phyloP scores from a whole-genome alignment of 2,113 vertebrate genomes.

The Galemys pyrenaicus region DNA sequence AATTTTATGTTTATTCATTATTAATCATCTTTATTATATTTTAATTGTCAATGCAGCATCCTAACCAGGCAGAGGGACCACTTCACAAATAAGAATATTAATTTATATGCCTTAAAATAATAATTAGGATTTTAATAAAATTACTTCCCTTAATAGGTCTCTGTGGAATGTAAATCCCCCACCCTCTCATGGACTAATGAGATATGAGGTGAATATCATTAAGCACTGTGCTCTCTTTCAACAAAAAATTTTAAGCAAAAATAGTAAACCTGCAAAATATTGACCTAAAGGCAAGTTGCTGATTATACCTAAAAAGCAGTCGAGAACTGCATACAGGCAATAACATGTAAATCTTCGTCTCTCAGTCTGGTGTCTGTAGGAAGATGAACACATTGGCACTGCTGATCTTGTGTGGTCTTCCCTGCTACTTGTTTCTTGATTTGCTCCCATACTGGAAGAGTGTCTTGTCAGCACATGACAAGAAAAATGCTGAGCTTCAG shows the following conservation, averaged over 20 bases:
- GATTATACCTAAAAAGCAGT: not conserved
- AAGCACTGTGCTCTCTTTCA: constrained; percentile 34
- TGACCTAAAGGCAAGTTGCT: constrained; percentile 38
- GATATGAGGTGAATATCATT: constrained; percentile 54
- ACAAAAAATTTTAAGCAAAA: constrained; percentile 44
- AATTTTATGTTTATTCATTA: constrained; percentile 82
- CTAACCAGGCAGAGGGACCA: constrained; percentile 49
- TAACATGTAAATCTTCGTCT: not conserved
- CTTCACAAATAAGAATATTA: constrained; percentile 76
- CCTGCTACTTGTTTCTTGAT: not conserved
- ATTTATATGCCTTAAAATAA: constrained; percentile 78
- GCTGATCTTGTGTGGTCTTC: not conserved
- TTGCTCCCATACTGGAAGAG: not conserved
- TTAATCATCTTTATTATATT: constrained; percentile 82
- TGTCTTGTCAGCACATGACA: not conserved
- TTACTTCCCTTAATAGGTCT: constrained; percentile 65
- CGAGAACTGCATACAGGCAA: not conserved
- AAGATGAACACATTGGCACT: not conserved
- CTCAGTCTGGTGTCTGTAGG: not conserved
- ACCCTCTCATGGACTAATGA: constrained; percentile 62
- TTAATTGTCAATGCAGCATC: constrained; percentile 74
- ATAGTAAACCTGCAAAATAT: constrained; percentile 56
- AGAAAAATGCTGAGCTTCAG: not conserved
- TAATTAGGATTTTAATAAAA: constrained; percentile 79
- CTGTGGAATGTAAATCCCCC: constrained; percentile 42